A percentile compares a stretch with the other conserved stretches of the same genome.
phyloP scores from a whole-genome alignment of 2,113 vertebrate species.

The Coptodon bakossiorum region DNA sequence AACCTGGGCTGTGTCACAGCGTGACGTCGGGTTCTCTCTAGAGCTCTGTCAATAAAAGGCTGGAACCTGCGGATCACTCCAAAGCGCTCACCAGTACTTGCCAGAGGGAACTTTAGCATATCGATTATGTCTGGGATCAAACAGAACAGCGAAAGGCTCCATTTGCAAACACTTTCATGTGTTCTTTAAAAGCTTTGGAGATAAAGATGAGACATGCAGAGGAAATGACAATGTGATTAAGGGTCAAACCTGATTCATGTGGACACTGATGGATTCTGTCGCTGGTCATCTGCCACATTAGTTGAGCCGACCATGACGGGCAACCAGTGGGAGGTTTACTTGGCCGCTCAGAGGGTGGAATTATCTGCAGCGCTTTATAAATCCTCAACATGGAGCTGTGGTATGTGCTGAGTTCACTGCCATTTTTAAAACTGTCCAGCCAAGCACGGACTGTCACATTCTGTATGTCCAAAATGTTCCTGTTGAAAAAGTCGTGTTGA shows the following conservation, averaged over 20 bases:
- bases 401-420: slow-evolving; percentile 50
- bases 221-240: neutral
- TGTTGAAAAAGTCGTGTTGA: slow-evolving; percentile 74
- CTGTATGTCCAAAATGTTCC: slow-evolving; percentile 67
- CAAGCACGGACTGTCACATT: slow-evolving; percentile 79
- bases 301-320: slow-evolving; percentile 79
- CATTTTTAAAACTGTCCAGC: slow-evolving; percentile 65
- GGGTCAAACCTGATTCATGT: slow-evolving; percentile 78
- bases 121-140: slow-evolving; percentile 71
- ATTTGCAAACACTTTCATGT: neutral
- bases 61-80: slow-evolving; percentile 80
- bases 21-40: slow-evolving; percentile 74
- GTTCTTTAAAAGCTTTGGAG: neutral
- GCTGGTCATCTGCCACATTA: slow-evolving; percentile 74
- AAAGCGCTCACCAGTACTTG: slow-evolving; percentile 80
- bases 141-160: neutral
- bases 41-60: slow-evolving; percentile 76
- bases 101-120: slow-evolving; percentile 80
- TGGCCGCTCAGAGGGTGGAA: slow-evolving; percentile 73
- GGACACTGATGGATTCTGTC: slow-evolving; percentile 75
- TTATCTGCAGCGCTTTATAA: slow-evolving; percentile 69
- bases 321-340: slow-evolving; percentile 75
- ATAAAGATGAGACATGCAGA: neutral
- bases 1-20: slow-evolving; percentile 80
- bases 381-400: slow-evolving; percentile 66